Percentiles rank a stretch among this genome's conserved stretches.
phyloP scores from a whole-genome alignment of 2,888 invertebrate species.

The Cyrtodaria siliqua region DNA sequence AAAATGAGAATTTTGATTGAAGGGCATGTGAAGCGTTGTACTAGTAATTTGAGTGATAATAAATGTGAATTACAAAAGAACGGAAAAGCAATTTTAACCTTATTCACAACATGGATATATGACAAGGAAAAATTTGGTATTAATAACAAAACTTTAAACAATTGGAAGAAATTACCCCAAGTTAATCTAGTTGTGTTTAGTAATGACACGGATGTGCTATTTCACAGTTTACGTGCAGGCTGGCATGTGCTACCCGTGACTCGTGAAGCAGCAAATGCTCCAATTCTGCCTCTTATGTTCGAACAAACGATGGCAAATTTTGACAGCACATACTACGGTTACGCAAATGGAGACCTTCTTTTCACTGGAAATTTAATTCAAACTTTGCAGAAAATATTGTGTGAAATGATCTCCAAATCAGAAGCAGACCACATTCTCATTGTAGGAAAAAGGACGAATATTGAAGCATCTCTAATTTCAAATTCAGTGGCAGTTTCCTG shows the following conservation, averaged over 20 bases:
- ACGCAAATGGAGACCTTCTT: constrained; percentile 58
- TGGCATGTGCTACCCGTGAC: constrained; percentile 40
- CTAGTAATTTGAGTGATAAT: too few relatives aligned
- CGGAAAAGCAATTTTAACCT: constrained; percentile 32
- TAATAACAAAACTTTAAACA: constrained; percentile 55
- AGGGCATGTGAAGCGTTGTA: constrained; percentile 3
- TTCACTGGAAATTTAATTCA: constrained; percentile 47
- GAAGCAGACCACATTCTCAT: constrained; percentile 35
- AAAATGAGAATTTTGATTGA: constrained; percentile 12
- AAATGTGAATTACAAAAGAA: not conserved
- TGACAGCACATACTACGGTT: constrained; percentile 54
- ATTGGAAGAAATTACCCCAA: constrained; percentile 47
- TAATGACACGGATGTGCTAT: constrained; percentile 41
- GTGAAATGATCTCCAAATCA: constrained; percentile 17
- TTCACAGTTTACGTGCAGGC: constrained; percentile 36
- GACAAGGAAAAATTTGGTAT: constrained; percentile 57
- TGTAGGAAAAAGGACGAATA: constrained; percentile 51
- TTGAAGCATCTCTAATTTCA: constrained; percentile 30
- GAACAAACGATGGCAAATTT: constrained; percentile 27
- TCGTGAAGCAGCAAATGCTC: constrained; percentile 33
- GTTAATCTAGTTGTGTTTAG: constrained; percentile 56
- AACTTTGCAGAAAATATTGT: constrained; percentile 40
- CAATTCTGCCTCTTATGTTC: constrained; percentile 54
- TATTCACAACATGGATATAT: constrained; percentile 61
- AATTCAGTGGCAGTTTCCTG: constrained; percentile 18